These are phyloP conservation scores for Podotricha telesiphe DNA, from an alignment of 2,888 invertebrate species.

Conservation along the genomic window DNA sequence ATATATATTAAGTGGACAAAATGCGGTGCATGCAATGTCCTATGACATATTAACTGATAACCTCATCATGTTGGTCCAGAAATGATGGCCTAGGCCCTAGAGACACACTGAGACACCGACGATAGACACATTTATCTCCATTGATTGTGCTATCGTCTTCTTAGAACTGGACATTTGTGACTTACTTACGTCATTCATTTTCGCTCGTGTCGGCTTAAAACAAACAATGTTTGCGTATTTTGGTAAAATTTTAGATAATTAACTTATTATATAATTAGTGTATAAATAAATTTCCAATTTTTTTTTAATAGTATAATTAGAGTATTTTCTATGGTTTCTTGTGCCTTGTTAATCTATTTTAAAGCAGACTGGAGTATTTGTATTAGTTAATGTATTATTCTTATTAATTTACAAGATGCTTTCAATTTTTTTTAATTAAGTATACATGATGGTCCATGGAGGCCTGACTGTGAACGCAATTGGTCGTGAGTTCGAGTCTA, in stretches of 20 bases:
- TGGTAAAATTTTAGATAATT: neutral
- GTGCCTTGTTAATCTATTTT: no score
- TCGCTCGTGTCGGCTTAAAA: conserved; percentile 34
- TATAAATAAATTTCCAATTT: no score
- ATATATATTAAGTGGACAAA: conserved; percentile 6
- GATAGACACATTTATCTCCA: conserved; percentile 38
- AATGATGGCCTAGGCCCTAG: conserved; percentile 52
- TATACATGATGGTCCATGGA: no score
- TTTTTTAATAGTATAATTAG: no score
- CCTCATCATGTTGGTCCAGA: conserved; percentile 44
- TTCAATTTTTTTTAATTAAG: no score
- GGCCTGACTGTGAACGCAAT: no score
- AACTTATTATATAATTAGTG: no score
- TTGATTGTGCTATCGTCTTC: conserved; percentile 38
- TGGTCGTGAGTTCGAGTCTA: no score
- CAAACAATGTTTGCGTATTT: neutral
- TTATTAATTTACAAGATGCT: no score
- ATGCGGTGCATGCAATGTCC: conserved; percentile 26
- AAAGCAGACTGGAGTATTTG: no score
- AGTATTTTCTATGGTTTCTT: no score
- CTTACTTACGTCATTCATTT: conserved; percentile 45
- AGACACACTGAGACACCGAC: conserved; percentile 53
- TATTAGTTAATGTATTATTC: no score
- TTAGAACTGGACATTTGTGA: conserved; percentile 40
- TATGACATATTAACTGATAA: conserved; percentile 36